A percentile compares a stretch with the other conserved stretches of the same genome.
Conservation (phyloP, 2,113 vertebrate species). For the Tachuris rubrigastra region DNA sequence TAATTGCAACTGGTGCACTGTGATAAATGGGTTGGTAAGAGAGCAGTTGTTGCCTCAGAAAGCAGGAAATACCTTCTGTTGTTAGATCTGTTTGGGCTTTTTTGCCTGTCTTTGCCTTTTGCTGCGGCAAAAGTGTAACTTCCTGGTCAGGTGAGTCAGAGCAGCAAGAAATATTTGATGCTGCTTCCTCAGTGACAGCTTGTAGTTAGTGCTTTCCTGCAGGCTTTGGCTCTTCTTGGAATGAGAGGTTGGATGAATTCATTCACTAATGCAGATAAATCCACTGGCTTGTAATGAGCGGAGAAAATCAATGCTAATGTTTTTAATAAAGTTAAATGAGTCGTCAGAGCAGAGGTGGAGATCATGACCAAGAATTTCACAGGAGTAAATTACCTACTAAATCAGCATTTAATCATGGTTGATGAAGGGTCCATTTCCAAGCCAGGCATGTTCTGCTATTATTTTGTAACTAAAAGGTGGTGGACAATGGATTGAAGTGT, state of each 20-base stretch:
- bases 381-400: not conserved
- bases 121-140: not conserved
- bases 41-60: not conserved
- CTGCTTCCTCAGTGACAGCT: not conserved
- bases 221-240: not conserved
- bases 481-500: not conserved
- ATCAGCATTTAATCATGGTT: not conserved
- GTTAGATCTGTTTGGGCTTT: not conserved
- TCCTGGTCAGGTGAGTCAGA: not conserved
- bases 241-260: not conserved
- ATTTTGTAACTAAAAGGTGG: not conserved
- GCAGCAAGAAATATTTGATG: not conserved
- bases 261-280: not conserved
- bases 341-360: not conserved
- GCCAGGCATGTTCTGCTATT: not conserved
- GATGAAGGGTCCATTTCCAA: not conserved
- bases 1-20: not conserved
- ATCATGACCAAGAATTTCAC: not conserved
- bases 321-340: slow-evolving; percentile 26
- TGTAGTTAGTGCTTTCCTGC: not conserved
- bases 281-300: not conserved
- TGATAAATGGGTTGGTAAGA: not conserved
- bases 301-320: slow-evolving; percentile 14
- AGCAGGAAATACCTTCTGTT: not conserved
- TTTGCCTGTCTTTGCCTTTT: not conserved